A percentile compares a stretch with the other conserved stretches of the same genome.
phyloP scores from a whole-genome alignment of 1,140 invertebrate genomes.

The Nasonia longicornis region DNA sequence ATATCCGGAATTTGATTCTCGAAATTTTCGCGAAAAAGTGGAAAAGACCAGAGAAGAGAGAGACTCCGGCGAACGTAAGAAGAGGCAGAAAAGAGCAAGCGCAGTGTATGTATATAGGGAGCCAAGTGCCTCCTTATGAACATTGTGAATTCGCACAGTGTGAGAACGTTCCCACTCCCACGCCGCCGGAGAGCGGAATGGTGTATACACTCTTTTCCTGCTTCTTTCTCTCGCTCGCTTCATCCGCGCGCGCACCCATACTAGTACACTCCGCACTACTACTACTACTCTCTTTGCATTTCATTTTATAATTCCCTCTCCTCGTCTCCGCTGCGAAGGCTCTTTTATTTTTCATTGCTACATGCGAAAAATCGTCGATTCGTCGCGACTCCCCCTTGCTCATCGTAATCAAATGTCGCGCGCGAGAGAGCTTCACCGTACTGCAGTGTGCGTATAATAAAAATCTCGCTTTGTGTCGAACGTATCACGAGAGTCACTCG shows the following conservation, averaged over 20 bases:
- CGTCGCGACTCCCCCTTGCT: too few relatives aligned
- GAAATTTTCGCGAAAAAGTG: slow-evolving; percentile 12
- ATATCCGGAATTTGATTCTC: too few relatives aligned
- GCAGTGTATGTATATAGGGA: not conserved
- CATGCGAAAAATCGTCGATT: not conserved
- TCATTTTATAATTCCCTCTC: not conserved
- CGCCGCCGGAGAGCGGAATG: slow-evolving; percentile 56
- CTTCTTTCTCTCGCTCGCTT: slow-evolving; percentile 34
- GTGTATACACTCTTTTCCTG: slow-evolving; percentile 52
- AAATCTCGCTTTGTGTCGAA: too few relatives aligned
- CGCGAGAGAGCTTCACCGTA: too few relatives aligned
- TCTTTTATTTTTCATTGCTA: not conserved
- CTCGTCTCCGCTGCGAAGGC: not conserved
- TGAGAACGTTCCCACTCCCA: slow-evolving; percentile 69
- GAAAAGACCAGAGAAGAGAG: slow-evolving; percentile 13
- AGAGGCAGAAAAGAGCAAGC: slow-evolving; percentile 12
- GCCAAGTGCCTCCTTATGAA: slow-evolving; percentile 52
- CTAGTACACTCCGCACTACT: not conserved
- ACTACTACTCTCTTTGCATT: not conserved
- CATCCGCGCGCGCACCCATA: not conserved
- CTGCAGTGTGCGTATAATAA: too few relatives aligned
- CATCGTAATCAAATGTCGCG: too few relatives aligned
- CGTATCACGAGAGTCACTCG: too few relatives aligned
- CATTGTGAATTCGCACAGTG: slow-evolving; percentile 54
- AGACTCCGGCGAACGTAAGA: not conserved